phyloP scores from a whole-genome alignment of 2,797 vertebrate genomes.

The Helicolenus hilgendorfi region DNA sequence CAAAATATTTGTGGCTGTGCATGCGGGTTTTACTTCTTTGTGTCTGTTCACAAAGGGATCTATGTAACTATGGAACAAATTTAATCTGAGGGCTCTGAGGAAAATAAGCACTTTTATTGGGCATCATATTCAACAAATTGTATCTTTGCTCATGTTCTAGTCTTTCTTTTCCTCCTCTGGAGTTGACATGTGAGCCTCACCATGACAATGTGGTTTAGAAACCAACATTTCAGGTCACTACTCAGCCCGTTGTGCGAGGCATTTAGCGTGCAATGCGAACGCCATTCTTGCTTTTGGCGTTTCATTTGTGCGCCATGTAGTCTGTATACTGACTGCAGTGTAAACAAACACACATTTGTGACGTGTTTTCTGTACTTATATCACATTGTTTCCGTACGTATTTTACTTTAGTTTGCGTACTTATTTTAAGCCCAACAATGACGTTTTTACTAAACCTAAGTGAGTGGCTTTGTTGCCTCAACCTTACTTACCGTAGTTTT shows the following conservation, averaged over 20 bases:
- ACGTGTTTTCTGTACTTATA: too few relatives aligned
- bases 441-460: neutral
- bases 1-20: neutral
- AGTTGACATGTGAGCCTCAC: neutral
- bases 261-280: neutral
- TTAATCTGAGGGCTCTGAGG: neutral
- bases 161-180: neutral
- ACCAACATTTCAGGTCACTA: neutral
- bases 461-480: neutral
- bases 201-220: neutral
- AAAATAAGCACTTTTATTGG: neutral
- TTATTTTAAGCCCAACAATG: neutral
- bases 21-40: neutral
- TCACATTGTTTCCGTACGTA: neutral
- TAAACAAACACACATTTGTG: neutral
- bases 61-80: neutral
- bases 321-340: neutral
- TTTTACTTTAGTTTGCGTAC: neutral
- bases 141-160: neutral
- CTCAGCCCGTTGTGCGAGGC: too few relatives aligned
- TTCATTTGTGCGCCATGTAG: neutral
- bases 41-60: neutral
- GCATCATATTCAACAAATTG: neutral
- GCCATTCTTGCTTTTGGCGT: neutral
- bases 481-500: neutral